phyloP scores from a whole-genome alignment of 64 coral and sea anemone species.

The Stylophora pistillata region DNA sequence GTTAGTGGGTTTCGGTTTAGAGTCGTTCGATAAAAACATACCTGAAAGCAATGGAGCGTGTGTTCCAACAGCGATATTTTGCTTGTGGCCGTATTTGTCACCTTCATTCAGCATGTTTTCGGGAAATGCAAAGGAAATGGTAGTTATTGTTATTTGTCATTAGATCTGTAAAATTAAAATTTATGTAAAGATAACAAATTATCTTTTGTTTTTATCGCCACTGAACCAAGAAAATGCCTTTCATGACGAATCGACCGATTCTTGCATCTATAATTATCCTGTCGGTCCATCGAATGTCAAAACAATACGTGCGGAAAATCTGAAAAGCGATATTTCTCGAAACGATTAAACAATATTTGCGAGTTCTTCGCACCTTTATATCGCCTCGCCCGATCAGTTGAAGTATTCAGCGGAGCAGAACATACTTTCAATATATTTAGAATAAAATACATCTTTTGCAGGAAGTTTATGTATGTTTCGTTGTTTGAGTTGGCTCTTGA shows the following conservation, averaged over 20 bases:
- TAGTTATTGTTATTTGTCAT: not conserved
- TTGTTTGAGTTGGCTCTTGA: not conserved
- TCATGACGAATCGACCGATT: not conserved
- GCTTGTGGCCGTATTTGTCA: not conserved
- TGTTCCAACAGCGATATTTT: not conserved
- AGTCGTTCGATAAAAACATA: not conserved
- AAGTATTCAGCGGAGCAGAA: not conserved
- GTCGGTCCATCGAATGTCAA: slow-evolving; percentile 20
- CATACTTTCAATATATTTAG: not conserved
- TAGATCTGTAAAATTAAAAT: slow-evolving; percentile 29
- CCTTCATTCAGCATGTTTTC: not conserved
- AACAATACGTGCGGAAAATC: slow-evolving; percentile 37
- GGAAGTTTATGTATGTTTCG: not conserved
- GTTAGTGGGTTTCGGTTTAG: not conserved
- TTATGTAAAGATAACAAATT: slow-evolving; percentile 1
- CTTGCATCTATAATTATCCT: not conserved
- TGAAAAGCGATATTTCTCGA: slow-evolving; percentile 2
- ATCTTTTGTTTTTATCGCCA: slow-evolving; percentile 22
- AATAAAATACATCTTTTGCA: not conserved
- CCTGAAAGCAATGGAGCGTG: not conserved
- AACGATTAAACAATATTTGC: slow-evolving; percentile 29
- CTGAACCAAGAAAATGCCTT: not conserved
- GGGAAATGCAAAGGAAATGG: slow-evolving; percentile 13
- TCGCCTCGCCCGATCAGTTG: not conserved
- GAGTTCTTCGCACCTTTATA: not conserved